Conservation (phyloP, 2,888 invertebrate genomes). For the Hesperia comma region DNA sequence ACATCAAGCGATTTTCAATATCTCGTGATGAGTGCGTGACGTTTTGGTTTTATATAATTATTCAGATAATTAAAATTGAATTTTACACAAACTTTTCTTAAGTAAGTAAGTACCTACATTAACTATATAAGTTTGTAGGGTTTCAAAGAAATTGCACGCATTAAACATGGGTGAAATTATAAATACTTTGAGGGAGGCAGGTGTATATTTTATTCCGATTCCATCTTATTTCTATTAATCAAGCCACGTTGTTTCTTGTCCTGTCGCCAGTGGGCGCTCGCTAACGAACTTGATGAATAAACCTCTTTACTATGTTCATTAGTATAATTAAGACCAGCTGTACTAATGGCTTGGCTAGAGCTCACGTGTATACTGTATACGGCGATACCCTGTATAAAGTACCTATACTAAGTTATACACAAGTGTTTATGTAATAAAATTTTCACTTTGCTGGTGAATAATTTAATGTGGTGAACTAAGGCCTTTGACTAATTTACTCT, state of each 20-base stretch:
- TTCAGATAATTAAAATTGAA: too few species aligned
- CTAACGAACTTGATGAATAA: constrained; percentile 32
- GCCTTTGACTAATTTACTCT: neutral
- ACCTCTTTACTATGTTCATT: constrained; percentile 32
- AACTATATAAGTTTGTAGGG: too few species aligned
- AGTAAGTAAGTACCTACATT: too few species aligned
- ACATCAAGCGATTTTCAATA: too few species aligned
- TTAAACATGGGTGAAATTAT: neutral
- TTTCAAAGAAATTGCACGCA: neutral
- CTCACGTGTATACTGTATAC: neutral
- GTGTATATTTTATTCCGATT: constrained; percentile 8
- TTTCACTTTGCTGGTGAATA: neutral
- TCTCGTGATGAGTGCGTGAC: too few species aligned
- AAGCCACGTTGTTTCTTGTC: neutral
- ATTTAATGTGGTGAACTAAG: neutral
- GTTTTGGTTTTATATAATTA: too few species aligned
- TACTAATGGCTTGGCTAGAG: constrained; percentile 14
- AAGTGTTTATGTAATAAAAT: neutral
- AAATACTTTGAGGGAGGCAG: neutral
- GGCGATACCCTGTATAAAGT: too few species aligned
- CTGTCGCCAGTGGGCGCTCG: constrained; percentile 26
- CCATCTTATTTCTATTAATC: constrained; percentile 19
- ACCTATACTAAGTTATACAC: neutral
- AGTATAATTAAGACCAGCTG: constrained; percentile 31
- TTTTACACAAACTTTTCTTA: too few species aligned